A percentile compares a stretch with the other conserved stretches of the same genome.
These are phyloP conservation scores for Chelidonichthys spinosus DNA, from an alignment of 2,797 vertebrate species.

Conservation along the genomic window DNA sequence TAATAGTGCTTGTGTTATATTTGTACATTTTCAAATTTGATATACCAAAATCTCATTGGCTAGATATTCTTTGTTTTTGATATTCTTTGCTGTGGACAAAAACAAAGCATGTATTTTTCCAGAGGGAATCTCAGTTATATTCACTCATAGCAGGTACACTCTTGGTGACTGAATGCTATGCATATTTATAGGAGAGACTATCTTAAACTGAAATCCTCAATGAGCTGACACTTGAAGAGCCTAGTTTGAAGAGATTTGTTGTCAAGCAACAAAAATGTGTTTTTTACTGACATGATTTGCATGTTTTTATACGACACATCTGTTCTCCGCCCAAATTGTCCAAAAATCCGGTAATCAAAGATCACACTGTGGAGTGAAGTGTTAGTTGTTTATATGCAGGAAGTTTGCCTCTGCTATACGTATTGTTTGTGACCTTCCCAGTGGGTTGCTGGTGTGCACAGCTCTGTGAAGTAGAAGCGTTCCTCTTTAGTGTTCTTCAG, in stretches of 20 bases:
- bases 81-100: slow-evolving; percentile 13
- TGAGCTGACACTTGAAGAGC: slow-evolving; percentile 33
- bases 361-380: slow-evolving; percentile 1
- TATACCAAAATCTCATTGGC: slow-evolving; percentile 29
- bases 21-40: slow-evolving; percentile 34
- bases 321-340: not conserved
- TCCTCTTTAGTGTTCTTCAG: slow-evolving; percentile 67
- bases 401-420: slow-evolving; percentile 18
- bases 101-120: slow-evolving; percentile 17
- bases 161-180: slow-evolving; percentile 21
- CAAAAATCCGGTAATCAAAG: slow-evolving; percentile 21
- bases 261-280: slow-evolving; percentile 3
- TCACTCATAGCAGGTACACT: slow-evolving; percentile 5
- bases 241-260: not conserved
- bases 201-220: slow-evolving; percentile 33
- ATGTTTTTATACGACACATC: slow-evolving; percentile 11
- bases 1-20: slow-evolving; percentile 38
- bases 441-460: slow-evolving; percentile 53
- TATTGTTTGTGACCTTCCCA: slow-evolving; percentile 64
- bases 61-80: slow-evolving; percentile 14
- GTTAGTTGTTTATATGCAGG: slow-evolving; percentile 28
- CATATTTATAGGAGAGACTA: slow-evolving; percentile 25
- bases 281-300: slow-evolving; percentile 17
- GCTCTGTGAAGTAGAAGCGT: slow-evolving; percentile 72
- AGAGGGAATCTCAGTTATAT: slow-evolving; percentile 10